phyloP scores from a whole-genome alignment of 2,888 invertebrate genomes.

The Meliscaeva auricollis region DNA sequence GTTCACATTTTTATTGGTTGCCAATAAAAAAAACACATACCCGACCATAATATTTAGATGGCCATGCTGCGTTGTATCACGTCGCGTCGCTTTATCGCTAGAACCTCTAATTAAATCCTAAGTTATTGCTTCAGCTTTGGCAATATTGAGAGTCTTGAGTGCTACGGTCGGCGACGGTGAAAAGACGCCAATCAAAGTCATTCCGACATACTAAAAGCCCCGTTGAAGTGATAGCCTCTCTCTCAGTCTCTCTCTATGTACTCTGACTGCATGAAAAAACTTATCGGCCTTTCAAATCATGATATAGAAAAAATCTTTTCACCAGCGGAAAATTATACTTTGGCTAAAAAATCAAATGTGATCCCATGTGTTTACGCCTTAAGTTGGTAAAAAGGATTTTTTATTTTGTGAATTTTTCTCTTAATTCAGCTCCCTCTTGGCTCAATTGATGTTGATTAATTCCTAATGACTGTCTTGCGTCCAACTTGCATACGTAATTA shows the following conservation, averaged over 20 bases:
- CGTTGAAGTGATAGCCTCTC: background rate
- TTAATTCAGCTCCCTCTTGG: constrained; percentile 9
- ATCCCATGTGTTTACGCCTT: constrained; percentile 2
- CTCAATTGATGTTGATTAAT: constrained; percentile 69
- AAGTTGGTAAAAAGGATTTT: constrained; percentile 33
- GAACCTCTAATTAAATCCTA: constrained; percentile 66
- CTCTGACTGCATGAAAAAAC: constrained; percentile 12
- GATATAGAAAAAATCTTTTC: constrained; percentile 58
- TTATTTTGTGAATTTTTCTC: background rate
- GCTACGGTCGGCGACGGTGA: background rate
- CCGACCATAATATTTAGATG: constrained; percentile 45
- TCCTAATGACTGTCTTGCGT: constrained; percentile 70
- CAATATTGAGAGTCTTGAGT: constrained; percentile 24
- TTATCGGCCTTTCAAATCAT: constrained; percentile 61
- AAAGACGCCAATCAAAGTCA: constrained; percentile 70
- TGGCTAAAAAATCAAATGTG: constrained; percentile 6
- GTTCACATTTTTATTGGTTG: constrained; percentile 44
- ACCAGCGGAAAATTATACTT: constrained; percentile 16
- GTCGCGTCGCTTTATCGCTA: constrained; percentile 1
- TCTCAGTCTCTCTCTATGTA: background rate
- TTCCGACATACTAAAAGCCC: constrained; percentile 55
- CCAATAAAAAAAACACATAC: constrained; percentile 36
- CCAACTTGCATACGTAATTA: constrained; percentile 71
- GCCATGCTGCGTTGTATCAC: background rate
- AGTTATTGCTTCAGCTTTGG: constrained; percentile 39